These are phyloP conservation scores for Sinotaia quadrata DNA, from an alignment of 2,888 invertebrate species.

Conservation along the genomic window DNA sequence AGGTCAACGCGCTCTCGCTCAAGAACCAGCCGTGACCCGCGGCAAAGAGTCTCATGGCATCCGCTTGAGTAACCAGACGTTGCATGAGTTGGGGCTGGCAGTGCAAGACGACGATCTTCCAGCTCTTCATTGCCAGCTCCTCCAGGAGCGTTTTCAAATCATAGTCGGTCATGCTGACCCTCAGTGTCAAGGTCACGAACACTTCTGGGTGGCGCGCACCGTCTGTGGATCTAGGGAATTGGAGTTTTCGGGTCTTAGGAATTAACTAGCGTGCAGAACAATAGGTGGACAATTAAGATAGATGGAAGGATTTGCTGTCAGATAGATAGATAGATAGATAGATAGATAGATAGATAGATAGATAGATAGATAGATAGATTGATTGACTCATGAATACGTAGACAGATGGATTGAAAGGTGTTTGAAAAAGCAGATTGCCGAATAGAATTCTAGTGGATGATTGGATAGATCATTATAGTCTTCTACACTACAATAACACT, in stretches of 20 bases:
- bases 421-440: too few relatives aligned
- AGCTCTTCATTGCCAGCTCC: conserved; percentile 37
- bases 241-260: too few relatives aligned
- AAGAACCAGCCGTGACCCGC: conserved; percentile 65
- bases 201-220: not conserved
- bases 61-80: conserved; percentile 46
- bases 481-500: too few relatives aligned
- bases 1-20: conserved; percentile 45
- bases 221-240: not conserved
- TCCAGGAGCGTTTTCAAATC: conserved; percentile 31
- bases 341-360: not conserved
- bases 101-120: conserved; percentile 54
- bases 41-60: conserved; percentile 48
- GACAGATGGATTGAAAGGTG: too few relatives aligned
- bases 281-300: too few relatives aligned
- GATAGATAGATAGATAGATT: not conserved
- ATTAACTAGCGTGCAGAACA: too few relatives aligned
- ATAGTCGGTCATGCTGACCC: conserved; percentile 17
- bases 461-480: too few relatives aligned
- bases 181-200: conserved; percentile 10
- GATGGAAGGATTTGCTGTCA: not conserved
- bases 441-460: too few relatives aligned
- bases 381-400: not conserved
- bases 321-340: not conserved
- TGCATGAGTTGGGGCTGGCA: conserved; percentile 42